phyloP scores from a whole-genome alignment of 2,797 vertebrate species.

The Eulemur albifrons region DNA sequence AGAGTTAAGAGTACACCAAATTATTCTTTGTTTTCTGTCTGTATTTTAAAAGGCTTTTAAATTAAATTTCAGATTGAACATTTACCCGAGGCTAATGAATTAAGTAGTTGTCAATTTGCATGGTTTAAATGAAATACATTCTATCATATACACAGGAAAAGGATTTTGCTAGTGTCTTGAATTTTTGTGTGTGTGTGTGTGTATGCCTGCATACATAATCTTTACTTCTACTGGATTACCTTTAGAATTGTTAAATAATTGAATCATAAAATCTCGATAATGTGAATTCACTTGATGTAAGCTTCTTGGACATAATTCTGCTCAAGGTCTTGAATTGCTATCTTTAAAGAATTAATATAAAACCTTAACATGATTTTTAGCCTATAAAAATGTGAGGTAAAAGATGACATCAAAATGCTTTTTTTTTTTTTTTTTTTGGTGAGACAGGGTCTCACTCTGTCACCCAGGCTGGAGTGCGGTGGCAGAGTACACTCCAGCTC shows the following conservation, averaged over 20 bases:
- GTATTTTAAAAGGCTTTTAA: slow-evolving; percentile 83
- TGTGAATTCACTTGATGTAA: slow-evolving; percentile 10
- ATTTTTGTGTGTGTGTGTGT: neutral
- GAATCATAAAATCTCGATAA: slow-evolving; percentile 46
- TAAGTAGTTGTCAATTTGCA: slow-evolving; percentile 82
- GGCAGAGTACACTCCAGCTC: no score
- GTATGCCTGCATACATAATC: neutral
- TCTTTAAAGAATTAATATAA: slow-evolving; percentile 13
- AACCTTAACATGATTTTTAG: neutral
- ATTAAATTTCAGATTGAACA: slow-evolving; percentile 81
- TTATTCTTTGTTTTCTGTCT: slow-evolving; percentile 81
- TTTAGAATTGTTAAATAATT: slow-evolving; percentile 53
- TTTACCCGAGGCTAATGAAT: slow-evolving; percentile 81
- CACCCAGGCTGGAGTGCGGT: no score
- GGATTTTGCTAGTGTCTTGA: slow-evolving; percentile 43
- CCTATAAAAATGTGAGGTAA: neutral
- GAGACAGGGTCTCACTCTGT: no score
- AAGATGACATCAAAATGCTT: neutral
- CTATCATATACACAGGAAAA: slow-evolving; percentile 42
- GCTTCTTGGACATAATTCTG: neutral
- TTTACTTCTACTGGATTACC: neutral
- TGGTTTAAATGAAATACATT: slow-evolving; percentile 47
- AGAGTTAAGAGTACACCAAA: slow-evolving; percentile 86
- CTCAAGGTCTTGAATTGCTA: slow-evolving; percentile 20
- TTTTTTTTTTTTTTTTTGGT: neutral